These are phyloP conservation scores for Nycticorax nycticorax DNA, from an alignment of 2,113 vertebrate genomes.

Conservation along the genomic window DNA sequence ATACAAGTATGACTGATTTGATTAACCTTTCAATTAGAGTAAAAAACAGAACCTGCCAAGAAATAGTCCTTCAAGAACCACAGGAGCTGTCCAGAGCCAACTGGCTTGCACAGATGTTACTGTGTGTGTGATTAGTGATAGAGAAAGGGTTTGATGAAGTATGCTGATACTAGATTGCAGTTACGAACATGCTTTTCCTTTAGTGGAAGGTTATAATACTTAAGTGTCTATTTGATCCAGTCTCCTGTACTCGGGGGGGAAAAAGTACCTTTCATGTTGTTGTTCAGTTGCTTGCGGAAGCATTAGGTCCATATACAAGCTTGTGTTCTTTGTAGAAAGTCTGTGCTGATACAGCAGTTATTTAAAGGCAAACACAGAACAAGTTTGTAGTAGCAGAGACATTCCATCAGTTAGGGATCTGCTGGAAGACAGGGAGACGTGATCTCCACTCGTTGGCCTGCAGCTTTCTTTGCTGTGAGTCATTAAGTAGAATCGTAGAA, in stretches of 20 bases:
- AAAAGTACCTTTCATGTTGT: neutral
- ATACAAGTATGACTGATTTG: slow-evolving; percentile 53
- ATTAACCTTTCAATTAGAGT: slow-evolving; percentile 71
- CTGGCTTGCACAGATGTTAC: slow-evolving; percentile 60
- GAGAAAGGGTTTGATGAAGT: neutral
- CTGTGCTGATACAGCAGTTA: neutral
- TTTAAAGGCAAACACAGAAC: neutral
- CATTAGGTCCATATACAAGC: accelerated
- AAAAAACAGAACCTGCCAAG: slow-evolving; percentile 62
- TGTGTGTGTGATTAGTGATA: neutral
- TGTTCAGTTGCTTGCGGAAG: neutral
- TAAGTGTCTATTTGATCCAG: neutral
- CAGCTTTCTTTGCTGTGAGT: neutral
- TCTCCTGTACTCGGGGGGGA: neutral
- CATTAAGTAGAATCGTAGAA: neutral
- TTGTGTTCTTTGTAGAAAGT: neutral
- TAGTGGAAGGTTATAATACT: neutral
- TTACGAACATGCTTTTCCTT: neutral
- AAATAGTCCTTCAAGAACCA: slow-evolving; percentile 54
- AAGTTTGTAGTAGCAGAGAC: neutral
- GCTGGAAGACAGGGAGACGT: neutral
- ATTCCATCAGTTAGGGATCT: neutral
- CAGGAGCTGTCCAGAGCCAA: slow-evolving; percentile 70
- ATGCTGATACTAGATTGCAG: neutral
- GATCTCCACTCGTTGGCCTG: neutral